Evolutionary conservation across 2,888 invertebrate genomes (phyloP).

Genomic region (Nomada lathburiana): DNA sequence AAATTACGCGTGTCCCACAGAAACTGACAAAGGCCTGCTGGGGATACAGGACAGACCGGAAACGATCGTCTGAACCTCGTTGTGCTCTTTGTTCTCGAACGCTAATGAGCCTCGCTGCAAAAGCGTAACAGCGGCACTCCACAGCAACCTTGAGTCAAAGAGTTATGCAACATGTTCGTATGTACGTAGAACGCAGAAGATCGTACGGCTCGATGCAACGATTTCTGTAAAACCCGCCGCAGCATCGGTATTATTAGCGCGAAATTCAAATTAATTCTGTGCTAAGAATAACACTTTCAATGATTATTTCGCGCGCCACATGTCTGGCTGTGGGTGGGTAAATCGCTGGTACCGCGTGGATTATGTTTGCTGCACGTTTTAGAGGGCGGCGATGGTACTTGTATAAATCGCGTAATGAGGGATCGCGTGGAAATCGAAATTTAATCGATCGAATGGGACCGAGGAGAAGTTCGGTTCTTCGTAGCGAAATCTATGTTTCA

Average conservation of each 20-base stretch:
- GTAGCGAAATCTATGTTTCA: too few relatives aligned
- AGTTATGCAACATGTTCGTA: slow-evolving; percentile 56
- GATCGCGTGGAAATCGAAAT: too few relatives aligned
- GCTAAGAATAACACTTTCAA: slow-evolving; percentile 21
- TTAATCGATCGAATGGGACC: too few relatives aligned
- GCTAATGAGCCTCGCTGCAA: slow-evolving; percentile 61
- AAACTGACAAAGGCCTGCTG: slow-evolving; percentile 52
- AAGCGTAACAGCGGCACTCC: slow-evolving; percentile 64
- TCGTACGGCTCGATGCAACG: slow-evolving; percentile 21
- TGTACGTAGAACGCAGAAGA: slow-evolving; percentile 50
- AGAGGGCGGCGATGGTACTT: too few relatives aligned
- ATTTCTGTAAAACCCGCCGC: slow-evolving; percentile 36
- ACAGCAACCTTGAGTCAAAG: slow-evolving; percentile 54
- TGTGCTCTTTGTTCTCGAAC: slow-evolving; percentile 62
- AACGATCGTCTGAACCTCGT: slow-evolving; percentile 51
- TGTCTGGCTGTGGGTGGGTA: not conserved
- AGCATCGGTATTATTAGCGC: slow-evolving; percentile 40
- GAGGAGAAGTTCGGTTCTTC: too few relatives aligned
- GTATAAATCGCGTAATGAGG: too few relatives aligned
- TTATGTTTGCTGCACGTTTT: not conserved
- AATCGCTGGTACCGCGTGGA: not conserved
- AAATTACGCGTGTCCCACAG: slow-evolving; percentile 50
- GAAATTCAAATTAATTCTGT: slow-evolving; percentile 35
- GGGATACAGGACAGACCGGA: slow-evolving; percentile 48
- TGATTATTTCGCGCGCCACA: not conserved